Conservation (phyloP, 2,888 invertebrate genomes). For the Baronia brevicornis region DNA sequence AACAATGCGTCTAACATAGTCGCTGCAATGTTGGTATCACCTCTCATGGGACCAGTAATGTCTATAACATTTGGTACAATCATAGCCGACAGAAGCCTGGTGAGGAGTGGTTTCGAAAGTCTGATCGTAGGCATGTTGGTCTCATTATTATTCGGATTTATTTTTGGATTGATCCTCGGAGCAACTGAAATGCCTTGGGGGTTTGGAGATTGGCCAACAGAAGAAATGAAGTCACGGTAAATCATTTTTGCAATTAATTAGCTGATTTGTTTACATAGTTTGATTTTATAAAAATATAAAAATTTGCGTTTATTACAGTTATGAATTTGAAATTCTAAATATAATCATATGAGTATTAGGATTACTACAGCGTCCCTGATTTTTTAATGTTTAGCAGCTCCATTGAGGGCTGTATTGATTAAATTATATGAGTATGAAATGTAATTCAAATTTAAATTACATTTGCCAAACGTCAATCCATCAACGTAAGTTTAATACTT, state of each 20-base stretch:
- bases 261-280: neutral
- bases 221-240: conserved; percentile 86
- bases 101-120: conserved; percentile 81
- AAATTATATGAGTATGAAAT: no score
- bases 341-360: neutral
- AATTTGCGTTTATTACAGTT: no score
- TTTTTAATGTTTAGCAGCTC: no score
- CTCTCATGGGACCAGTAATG: conserved; percentile 89
- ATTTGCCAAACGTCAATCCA: no score
- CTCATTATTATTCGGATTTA: conserved; percentile 86
- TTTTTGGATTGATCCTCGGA: conserved; percentile 84
- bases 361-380: neutral
- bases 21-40: conserved; percentile 85
- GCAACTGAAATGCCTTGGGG: conserved; percentile 86
- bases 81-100: conserved; percentile 82
- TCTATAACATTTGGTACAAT: conserved; percentile 90
- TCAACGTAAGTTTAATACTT: no score
- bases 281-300: no score
- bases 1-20: conserved; percentile 89
- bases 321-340: no score
- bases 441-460: no score
- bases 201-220: conserved; percentile 84
- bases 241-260: conserved; percentile 3
- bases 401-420: no score
- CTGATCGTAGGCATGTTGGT: conserved; percentile 81